phyloP scores from a whole-genome alignment of 2,888 invertebrate species.

The Peribatodes rhomboidaria region DNA sequence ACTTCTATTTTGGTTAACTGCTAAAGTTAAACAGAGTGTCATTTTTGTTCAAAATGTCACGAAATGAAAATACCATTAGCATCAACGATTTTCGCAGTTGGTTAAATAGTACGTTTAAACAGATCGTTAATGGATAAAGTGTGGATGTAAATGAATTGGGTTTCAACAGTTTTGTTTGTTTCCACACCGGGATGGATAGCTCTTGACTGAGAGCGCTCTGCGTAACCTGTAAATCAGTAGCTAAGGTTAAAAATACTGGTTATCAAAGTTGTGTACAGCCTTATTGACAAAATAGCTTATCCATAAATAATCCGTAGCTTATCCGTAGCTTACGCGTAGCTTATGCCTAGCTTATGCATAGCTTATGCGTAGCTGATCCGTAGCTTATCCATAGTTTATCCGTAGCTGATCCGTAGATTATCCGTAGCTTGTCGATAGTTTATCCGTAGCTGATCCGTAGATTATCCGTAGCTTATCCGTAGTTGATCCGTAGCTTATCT shows the following conservation, averaged over 20 bases:
- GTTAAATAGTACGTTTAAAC: slow-evolving; percentile 56
- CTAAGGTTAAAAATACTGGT: neutral
- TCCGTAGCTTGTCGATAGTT: too few relatives aligned
- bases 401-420: too few relatives aligned
- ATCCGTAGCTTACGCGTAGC: too few relatives aligned
- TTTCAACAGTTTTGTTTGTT: slow-evolving; percentile 64
- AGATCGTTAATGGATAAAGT: slow-evolving; percentile 61
- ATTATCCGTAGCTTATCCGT: too few relatives aligned
- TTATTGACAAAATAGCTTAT: too few relatives aligned
- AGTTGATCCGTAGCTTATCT: too few relatives aligned
- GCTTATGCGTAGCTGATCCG: too few relatives aligned
- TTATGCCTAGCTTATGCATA: too few relatives aligned
- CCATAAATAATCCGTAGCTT: too few relatives aligned
- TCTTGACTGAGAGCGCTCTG: slow-evolving; percentile 51
- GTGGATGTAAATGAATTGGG: slow-evolving; percentile 66
- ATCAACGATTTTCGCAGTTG: slow-evolving; percentile 23
- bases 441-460: too few relatives aligned
- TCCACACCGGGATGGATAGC: slow-evolving; percentile 51
- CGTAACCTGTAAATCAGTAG: slow-evolving; percentile 9
- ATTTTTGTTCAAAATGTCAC: neutral
- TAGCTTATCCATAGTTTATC: too few relatives aligned
- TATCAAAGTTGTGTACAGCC: neutral
- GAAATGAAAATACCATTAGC: slow-evolving; percentile 13
- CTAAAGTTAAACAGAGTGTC: neutral
- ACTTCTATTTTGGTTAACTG: too few relatives aligned